These are phyloP conservation scores for Protobothrops mucrosquamatus DNA, from an alignment of 2,113 vertebrate genomes.

Conservation along the genomic window DNA sequence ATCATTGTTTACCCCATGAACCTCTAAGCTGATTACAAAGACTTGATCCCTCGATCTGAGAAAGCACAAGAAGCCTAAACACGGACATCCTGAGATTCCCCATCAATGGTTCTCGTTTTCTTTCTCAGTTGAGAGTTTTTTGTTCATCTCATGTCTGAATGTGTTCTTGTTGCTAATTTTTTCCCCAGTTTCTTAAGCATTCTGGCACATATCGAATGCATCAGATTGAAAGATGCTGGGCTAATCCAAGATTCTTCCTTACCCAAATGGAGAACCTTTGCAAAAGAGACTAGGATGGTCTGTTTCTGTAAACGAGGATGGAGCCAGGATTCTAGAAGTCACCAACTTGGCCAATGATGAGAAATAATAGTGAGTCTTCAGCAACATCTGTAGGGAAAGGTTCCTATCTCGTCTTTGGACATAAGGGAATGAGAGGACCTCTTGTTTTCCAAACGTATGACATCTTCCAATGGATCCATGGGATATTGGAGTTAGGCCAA, in stretches of 20 bases:
- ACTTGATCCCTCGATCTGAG: slow-evolving; percentile 46
- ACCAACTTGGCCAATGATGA: background rate
- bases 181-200: background rate
- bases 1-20: slow-evolving; percentile 37
- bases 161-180: background rate
- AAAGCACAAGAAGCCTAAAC: background rate
- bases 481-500: background rate
- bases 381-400: background rate
- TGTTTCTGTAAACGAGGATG: background rate
- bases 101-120: slow-evolving; percentile 23
- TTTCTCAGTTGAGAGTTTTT: slow-evolving; percentile 13
- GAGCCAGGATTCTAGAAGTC: background rate
- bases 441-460: background rate
- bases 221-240: background rate
- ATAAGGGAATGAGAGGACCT: background rate
- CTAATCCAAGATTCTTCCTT: background rate
- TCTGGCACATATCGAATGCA: background rate
- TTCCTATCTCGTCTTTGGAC: background rate
- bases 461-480: background rate
- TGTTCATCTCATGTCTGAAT: slow-evolving; percentile 23
- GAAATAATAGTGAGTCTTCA: background rate
- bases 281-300: background rate
- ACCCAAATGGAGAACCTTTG: background rate
- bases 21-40: slow-evolving; percentile 49
- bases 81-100: background rate